These are phyloP conservation scores for Xiphorhynchus erythropygius DNA, from an alignment of 2,797 vertebrate genomes.

Conservation along the genomic window DNA sequence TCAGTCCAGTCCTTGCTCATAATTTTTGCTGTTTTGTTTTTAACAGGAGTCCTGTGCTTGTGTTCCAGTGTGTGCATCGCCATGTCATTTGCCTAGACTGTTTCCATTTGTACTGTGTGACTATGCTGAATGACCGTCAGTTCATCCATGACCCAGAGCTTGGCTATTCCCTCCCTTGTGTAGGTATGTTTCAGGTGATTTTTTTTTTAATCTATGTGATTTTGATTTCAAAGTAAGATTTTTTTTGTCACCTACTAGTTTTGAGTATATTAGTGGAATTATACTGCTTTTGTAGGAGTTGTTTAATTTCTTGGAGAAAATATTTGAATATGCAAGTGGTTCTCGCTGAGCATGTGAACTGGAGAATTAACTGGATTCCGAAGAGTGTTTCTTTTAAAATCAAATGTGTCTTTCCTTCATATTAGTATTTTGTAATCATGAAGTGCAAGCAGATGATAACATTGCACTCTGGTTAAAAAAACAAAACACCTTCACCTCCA, in stretches of 20 bases:
- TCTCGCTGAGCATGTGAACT: background rate
- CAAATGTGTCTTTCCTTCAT: background rate
- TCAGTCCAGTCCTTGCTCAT: background rate
- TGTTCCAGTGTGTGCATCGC: slow-evolving; percentile 84
- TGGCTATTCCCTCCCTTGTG: slow-evolving; percentile 90
- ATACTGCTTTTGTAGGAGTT: background rate
- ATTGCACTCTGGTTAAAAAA: background rate
- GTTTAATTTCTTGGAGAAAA: background rate
- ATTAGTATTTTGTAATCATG: background rate
- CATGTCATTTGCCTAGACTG: slow-evolving; percentile 93
- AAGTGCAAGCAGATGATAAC: background rate
- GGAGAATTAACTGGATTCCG: background rate
- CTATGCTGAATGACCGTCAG: slow-evolving; percentile 86
- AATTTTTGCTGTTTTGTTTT: background rate
- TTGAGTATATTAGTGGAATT: background rate
- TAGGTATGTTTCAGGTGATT: slow-evolving; percentile 76
- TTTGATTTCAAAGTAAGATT: background rate
- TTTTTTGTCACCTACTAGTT: background rate
- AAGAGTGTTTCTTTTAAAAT: slow-evolving; percentile 1
- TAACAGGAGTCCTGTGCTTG: slow-evolving; percentile 86
- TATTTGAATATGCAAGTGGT: background rate
- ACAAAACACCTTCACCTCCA: background rate
- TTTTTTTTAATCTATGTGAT: background rate
- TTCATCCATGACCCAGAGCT: slow-evolving; percentile 80
- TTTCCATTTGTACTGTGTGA: slow-evolving; percentile 88